Evolutionary conservation across 2,888 invertebrate species (phyloP).

Genomic region (Lasioglossum vierecki): DNA sequence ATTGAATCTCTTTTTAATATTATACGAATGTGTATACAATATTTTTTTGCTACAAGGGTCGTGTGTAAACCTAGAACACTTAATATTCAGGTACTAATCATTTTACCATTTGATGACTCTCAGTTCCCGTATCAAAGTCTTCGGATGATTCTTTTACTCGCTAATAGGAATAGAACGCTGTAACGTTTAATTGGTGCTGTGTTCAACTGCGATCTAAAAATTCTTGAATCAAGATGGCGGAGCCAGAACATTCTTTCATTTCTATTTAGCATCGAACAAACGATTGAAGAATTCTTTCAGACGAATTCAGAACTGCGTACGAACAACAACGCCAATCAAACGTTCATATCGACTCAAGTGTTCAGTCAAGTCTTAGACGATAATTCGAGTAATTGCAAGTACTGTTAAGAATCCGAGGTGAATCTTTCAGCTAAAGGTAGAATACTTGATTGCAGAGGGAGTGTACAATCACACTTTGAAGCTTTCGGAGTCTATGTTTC

Average conservation of each 20-base stretch:
- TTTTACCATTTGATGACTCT: slow-evolving; percentile 51
- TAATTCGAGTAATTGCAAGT: slow-evolving; percentile 9
- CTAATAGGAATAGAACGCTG: slow-evolving; percentile 53
- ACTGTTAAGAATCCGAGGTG: slow-evolving; percentile 1
- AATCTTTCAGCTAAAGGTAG: slow-evolving; percentile 22
- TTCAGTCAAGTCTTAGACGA: slow-evolving; percentile 13
- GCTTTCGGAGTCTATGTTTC: slow-evolving; percentile 14
- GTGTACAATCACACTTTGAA: slow-evolving; percentile 25
- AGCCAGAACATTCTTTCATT: neutral
- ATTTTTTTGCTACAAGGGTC: too few relatives aligned
- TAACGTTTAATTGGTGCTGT: slow-evolving; percentile 23
- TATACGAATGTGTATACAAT: too few relatives aligned
- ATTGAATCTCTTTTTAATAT: too few relatives aligned
- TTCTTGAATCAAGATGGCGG: neutral
- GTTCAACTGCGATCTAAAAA: neutral
- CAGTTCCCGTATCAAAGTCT: slow-evolving; percentile 34
- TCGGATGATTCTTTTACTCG: slow-evolving; percentile 34
- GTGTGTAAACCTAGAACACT: slow-evolving; percentile 60
- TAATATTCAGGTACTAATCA: slow-evolving; percentile 70
- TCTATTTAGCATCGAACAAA: neutral
- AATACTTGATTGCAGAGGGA: slow-evolving; percentile 20
- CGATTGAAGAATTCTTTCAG: neutral
- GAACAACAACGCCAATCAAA: slow-evolving; percentile 16
- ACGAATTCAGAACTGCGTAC: neutral
- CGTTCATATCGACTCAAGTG: slow-evolving; percentile 34